Conservation (phyloP, 2,888 invertebrate genomes). For the Conistra vaccinii region DNA sequence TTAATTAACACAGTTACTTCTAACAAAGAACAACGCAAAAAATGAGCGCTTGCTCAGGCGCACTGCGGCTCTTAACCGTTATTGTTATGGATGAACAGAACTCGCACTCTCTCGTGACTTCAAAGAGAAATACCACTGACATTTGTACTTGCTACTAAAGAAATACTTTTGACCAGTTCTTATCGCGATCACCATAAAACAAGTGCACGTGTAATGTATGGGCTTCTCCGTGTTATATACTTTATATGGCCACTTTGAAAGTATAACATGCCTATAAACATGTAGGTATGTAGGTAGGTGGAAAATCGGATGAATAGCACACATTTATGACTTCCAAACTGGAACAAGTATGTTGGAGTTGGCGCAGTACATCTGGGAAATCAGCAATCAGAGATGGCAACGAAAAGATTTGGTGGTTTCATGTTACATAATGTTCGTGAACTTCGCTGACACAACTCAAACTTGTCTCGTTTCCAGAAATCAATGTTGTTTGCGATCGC, state of each 20-base stretch:
- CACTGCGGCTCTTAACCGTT: slow-evolving; percentile 71
- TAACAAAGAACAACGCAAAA: slow-evolving; percentile 77
- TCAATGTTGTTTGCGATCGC: slow-evolving; percentile 87
- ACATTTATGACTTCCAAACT: slow-evolving; percentile 45
- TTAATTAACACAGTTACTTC: slow-evolving; percentile 85
- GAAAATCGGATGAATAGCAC: slow-evolving; percentile 57
- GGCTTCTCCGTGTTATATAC: slow-evolving; percentile 51
- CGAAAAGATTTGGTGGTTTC: slow-evolving; percentile 50
- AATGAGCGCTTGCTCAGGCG: slow-evolving; percentile 69
- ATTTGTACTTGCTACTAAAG: slow-evolving; percentile 59
- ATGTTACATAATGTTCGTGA: slow-evolving; percentile 61
- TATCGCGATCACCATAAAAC: slow-evolving; percentile 67
- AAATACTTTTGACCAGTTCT: slow-evolving; percentile 63
- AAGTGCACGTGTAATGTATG: slow-evolving; percentile 60
- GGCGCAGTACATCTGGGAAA: slow-evolving; percentile 55
- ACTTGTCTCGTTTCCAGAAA: slow-evolving; percentile 86
- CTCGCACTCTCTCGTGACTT: slow-evolving; percentile 70
- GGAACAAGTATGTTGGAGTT: slow-evolving; percentile 45
- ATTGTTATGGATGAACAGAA: slow-evolving; percentile 76
- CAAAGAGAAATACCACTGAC: slow-evolving; percentile 68
- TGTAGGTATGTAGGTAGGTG: slow-evolving; percentile 58
- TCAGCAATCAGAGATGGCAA: slow-evolving; percentile 55
- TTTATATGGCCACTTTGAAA: slow-evolving; percentile 53
- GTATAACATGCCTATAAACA: slow-evolving; percentile 52
- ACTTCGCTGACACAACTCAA: slow-evolving; percentile 74